Evolutionary conservation across 2,113 vertebrate genomes (phyloP).

Genomic region (Neopipo cinnamomea): DNA sequence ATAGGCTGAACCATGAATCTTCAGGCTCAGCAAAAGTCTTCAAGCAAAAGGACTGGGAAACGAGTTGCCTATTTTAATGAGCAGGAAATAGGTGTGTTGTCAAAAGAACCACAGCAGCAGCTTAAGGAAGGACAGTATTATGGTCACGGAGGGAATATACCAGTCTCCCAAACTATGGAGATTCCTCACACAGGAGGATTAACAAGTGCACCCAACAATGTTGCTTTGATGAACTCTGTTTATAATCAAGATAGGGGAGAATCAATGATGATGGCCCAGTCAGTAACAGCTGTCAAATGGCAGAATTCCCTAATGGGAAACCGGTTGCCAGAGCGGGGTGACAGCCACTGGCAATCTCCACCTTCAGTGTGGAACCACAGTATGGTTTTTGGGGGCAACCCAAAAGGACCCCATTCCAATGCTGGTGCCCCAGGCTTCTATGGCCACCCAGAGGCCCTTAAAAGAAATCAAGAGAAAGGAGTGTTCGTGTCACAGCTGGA

Average conservation of each 20-base stretch:
- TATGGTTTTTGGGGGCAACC: slow-evolving; percentile 77
- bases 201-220: slow-evolving; percentile 76
- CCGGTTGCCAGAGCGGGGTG: slow-evolving; percentile 79
- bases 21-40: slow-evolving; percentile 90
- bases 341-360: slow-evolving; percentile 83
- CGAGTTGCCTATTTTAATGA: slow-evolving; percentile 88
- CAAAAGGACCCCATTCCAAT: slow-evolving; percentile 75
- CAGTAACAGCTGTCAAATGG: slow-evolving; percentile 83
- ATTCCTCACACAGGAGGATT: slow-evolving; percentile 68
- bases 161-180: slow-evolving; percentile 77
- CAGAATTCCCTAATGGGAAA: slow-evolving; percentile 82
- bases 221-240: slow-evolving; percentile 85
- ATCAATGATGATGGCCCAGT: slow-evolving; percentile 85
- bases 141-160: slow-evolving; percentile 67
- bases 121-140: slow-evolving; percentile 85
- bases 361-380: slow-evolving; percentile 82
- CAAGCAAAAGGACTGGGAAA: slow-evolving; percentile 89
- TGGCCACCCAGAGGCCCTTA: slow-evolving; percentile 76
- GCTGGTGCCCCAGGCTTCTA: slow-evolving; percentile 72
- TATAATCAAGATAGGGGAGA: slow-evolving; percentile 87
- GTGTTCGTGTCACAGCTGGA: slow-evolving; percentile 75
- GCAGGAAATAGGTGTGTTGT: slow-evolving; percentile 67
- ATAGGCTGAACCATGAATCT: slow-evolving; percentile 87
- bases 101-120: slow-evolving; percentile 83
- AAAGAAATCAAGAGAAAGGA: slow-evolving; percentile 81